A percentile compares a stretch with the other conserved stretches of the same genome.
Conservation (phyloP, 64 coral and sea anemone species). For the Stichodactyla helianthus region DNA sequence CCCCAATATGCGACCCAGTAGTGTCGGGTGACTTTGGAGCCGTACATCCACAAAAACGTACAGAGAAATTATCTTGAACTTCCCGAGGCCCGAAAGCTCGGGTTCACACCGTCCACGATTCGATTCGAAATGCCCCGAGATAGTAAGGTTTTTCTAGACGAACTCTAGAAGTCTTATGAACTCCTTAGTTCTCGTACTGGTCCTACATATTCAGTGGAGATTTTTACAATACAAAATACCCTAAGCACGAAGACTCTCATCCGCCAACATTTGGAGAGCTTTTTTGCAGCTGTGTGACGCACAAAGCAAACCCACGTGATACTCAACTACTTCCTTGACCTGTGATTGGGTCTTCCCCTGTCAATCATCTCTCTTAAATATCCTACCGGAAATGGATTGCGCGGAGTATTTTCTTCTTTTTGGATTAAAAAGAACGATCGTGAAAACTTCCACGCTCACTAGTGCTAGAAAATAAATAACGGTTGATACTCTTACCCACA, state of each 20-base stretch:
- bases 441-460: neutral
- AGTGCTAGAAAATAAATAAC: neutral
- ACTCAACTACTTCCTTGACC: slow-evolving; percentile 6
- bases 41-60: slow-evolving; percentile 19
- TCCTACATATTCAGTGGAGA: slow-evolving; percentile 59
- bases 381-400: slow-evolving; percentile 49
- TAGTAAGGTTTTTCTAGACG: neutral
- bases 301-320: slow-evolving; percentile 71
- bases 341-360: slow-evolving; percentile 43
- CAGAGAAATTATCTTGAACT: slow-evolving; percentile 11
- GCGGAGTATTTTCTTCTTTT: neutral
- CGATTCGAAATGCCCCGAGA: neutral
- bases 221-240: slow-evolving; percentile 37
- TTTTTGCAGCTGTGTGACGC: slow-evolving; percentile 80
- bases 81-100: slow-evolving; percentile 2
- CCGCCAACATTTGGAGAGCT: slow-evolving; percentile 64
- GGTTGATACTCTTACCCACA: neutral
- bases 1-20: slow-evolving; percentile 26
- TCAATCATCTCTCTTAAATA: slow-evolving; percentile 55
- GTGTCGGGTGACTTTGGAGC: neutral
- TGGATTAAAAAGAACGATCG: neutral
- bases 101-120: slow-evolving; percentile 21
- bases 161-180: slow-evolving; percentile 16
- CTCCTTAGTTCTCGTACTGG: slow-evolving; percentile 21
- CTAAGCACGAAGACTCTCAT: slow-evolving; percentile 46